Conservation (phyloP, 2,888 invertebrate species). For the Cenopis cana region DNA sequence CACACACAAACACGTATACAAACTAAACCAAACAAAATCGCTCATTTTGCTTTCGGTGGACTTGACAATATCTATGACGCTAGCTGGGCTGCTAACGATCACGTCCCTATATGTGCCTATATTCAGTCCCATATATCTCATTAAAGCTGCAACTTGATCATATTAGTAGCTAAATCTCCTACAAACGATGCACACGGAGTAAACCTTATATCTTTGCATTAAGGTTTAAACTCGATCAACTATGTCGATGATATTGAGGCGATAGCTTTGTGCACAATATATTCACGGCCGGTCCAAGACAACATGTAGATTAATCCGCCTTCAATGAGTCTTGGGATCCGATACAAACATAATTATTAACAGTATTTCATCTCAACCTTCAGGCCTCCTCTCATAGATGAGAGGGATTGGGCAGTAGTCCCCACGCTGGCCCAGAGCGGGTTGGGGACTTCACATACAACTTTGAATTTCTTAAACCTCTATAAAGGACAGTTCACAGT, state of each 20-base stretch:
- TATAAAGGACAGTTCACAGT: too few species aligned
- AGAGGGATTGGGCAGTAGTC: too few species aligned
- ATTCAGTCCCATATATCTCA: background rate
- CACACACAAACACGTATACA: too few species aligned
- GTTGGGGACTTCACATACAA: too few species aligned
- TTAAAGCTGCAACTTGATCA: background rate
- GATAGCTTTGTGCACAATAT: slow-evolving; percentile 4
- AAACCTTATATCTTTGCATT: background rate
- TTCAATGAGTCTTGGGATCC: slow-evolving; percentile 1
- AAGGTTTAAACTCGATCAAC: background rate
- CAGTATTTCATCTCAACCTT: background rate
- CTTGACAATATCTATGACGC: too few species aligned
- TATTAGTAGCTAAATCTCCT: slow-evolving; percentile 1
- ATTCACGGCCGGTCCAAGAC: slow-evolving; percentile 6
- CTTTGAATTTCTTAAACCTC: too few species aligned
- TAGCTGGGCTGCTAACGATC: background rate
- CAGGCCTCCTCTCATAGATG: too few species aligned
- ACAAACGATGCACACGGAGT: background rate
- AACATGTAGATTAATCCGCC: slow-evolving; percentile 17
- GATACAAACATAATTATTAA: background rate
- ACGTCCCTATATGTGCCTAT: background rate
- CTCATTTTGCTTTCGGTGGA: too few species aligned
- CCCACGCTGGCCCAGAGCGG: too few species aligned
- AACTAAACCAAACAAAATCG: too few species aligned
- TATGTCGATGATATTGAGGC: background rate